Percentiles rank a stretch among this genome's conserved stretches.
These are phyloP conservation scores for Sturnira hondurensis DNA, from an alignment of 2,113 vertebrate genomes.

Conservation along the genomic window DNA sequence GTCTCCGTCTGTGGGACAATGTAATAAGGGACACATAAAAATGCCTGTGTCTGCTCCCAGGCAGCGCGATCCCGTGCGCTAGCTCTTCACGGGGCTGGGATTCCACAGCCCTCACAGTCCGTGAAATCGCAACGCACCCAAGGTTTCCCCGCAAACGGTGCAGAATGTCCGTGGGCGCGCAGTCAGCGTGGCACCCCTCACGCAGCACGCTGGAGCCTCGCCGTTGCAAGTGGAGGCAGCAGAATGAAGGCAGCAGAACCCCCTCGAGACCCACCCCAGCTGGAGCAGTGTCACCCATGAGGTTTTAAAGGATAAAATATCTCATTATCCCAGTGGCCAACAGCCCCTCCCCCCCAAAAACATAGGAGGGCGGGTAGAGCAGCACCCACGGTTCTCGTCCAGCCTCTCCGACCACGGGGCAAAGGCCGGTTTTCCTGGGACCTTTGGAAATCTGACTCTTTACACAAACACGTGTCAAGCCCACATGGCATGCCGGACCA, in stretches of 20 bases:
- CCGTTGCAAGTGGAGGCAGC: not conserved
- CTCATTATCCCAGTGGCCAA: not conserved
- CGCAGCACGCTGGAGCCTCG: not conserved
- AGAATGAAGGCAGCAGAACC: not conserved
- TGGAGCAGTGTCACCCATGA: not conserved
- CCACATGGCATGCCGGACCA: not conserved
- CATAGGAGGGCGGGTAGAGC: not conserved
- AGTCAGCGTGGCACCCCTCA: not conserved
- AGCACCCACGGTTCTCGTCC: not conserved
- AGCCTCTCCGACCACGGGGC: not conserved
- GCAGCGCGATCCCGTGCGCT: conserved; percentile 51
- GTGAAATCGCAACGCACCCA: not conserved
- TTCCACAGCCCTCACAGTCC: not conserved
- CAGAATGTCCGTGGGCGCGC: not conserved
- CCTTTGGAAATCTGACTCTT: not conserved
- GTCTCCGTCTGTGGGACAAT: conserved; percentile 59
- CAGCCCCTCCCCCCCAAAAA: not conserved
- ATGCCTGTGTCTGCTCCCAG: conserved; percentile 70
- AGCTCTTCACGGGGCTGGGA: conserved; percentile 44
- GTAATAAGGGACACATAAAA: conserved; percentile 72
- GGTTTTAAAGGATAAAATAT: not conserved
- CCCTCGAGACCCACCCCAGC: not conserved
- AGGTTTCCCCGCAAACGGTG: not conserved
- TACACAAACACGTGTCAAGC: not conserved
- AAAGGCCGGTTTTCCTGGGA: not conserved